Evolutionary conservation across 2,888 invertebrate genomes (phyloP).

Genomic region (Macaria liturata): DNA sequence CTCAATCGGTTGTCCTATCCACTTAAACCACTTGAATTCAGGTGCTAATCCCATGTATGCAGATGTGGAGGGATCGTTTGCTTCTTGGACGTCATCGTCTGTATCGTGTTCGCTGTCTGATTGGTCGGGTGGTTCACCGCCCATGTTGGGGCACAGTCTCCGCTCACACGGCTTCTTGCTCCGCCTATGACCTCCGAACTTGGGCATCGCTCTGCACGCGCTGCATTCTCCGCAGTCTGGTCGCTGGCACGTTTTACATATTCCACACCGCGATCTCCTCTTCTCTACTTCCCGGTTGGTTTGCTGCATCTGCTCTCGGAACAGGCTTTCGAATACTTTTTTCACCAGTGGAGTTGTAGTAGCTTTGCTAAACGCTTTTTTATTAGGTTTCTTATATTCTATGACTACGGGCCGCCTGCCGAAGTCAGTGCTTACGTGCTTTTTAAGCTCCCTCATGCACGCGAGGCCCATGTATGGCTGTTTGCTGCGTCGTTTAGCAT

Average conservation of each 20-base stretch:
- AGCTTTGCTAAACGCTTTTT: slow-evolving; percentile 87
- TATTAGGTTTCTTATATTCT: slow-evolving; percentile 79
- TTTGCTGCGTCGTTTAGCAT: slow-evolving; percentile 82
- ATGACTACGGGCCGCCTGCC: slow-evolving; percentile 83
- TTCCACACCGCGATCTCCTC: slow-evolving; percentile 88
- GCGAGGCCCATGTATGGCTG: slow-evolving; percentile 86
- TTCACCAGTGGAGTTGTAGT: slow-evolving; percentile 90
- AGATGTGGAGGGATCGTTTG: slow-evolving; percentile 45
- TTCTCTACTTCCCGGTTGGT: slow-evolving; percentile 80
- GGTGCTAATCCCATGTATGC: slow-evolving; percentile 60
- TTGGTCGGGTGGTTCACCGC: slow-evolving; percentile 87
- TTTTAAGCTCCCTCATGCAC: slow-evolving; percentile 89
- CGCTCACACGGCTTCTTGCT: slow-evolving; percentile 87
- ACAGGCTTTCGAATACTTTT: slow-evolving; percentile 90
- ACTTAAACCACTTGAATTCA: slow-evolving; percentile 76
- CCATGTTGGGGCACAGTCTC: slow-evolving; percentile 90
- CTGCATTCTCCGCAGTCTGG: slow-evolving; percentile 90
- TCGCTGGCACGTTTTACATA: slow-evolving; percentile 90
- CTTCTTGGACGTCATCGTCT: slow-evolving; percentile 52
- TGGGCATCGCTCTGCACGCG: slow-evolving; percentile 89
- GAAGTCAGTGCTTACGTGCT: slow-evolving; percentile 89
- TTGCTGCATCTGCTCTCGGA: slow-evolving; percentile 87
- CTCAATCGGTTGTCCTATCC: slow-evolving; percentile 84
- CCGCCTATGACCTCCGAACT: slow-evolving; percentile 88
- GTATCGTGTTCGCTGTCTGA: slow-evolving; percentile 85